A percentile compares a stretch with the other conserved stretches of the same genome.
Evolutionary conservation across 2,888 invertebrate genomes (phyloP).

Genomic region (Coenonympha glycerion): DNA sequence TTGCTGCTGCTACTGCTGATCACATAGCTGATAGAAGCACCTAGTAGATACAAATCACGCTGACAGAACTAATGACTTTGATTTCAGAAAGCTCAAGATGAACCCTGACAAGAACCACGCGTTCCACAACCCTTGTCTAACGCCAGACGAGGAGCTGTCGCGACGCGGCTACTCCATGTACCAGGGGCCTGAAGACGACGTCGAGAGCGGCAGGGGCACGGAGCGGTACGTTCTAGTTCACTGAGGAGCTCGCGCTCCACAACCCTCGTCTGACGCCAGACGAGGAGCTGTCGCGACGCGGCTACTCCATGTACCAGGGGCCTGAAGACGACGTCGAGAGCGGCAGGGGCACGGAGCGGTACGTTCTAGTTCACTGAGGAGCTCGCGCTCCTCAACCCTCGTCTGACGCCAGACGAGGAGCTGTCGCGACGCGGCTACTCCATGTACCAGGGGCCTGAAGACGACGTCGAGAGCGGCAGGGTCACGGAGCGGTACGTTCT

Average conservation of each 20-base stretch:
- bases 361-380: slow-evolving; percentile 37
- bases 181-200: slow-evolving; percentile 54
- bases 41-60: not conserved
- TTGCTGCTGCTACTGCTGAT: too few relatives aligned
- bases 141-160: slow-evolving; percentile 75
- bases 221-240: slow-evolving; percentile 46
- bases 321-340: slow-evolving; percentile 57
- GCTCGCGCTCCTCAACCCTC: not conserved
- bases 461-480: slow-evolving; percentile 54
- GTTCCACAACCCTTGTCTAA: slow-evolving; percentile 71
- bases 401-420: slow-evolving; percentile 38
- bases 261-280: slow-evolving; percentile 55
- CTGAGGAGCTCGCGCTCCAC: not conserved
- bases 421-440: slow-evolving; percentile 75
- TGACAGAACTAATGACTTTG: too few relatives aligned
- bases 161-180: slow-evolving; percentile 78
- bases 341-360: slow-evolving; percentile 46
- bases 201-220: slow-evolving; percentile 50
- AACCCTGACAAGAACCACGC: slow-evolving; percentile 61
- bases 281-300: slow-evolving; percentile 74
- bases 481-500: slow-evolving; percentile 49
- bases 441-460: slow-evolving; percentile 69
- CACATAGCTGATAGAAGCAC: too few relatives aligned
- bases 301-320: slow-evolving; percentile 75
- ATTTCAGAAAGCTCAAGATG: slow-evolving; percentile 56